Percentiles rank a stretch among this genome's conserved stretches.
These are phyloP conservation scores for Hystrix brachyura DNA, from an alignment of 2,113 vertebrate genomes.

Conservation along the genomic window DNA sequence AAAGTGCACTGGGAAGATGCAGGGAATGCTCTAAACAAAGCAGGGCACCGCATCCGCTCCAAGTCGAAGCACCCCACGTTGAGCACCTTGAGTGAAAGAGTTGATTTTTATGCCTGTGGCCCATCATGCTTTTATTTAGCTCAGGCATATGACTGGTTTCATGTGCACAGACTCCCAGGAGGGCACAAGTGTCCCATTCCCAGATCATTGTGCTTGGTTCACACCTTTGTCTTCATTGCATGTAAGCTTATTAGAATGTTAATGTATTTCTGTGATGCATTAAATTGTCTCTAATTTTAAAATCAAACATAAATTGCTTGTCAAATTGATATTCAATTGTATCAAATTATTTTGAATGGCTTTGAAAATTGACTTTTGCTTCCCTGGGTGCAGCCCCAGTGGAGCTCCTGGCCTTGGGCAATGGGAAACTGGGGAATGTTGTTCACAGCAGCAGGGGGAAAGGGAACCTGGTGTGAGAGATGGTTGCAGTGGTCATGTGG, in stretches of 20 bases:
- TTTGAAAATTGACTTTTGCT: not conserved
- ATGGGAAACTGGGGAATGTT: not conserved
- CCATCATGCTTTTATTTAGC: not conserved
- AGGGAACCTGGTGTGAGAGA: not conserved
- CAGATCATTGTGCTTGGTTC: fast-evolving
- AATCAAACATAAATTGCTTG: not conserved
- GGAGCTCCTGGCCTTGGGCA: not conserved
- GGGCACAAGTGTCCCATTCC: fast-evolving
- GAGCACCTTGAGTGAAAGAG: fast-evolving
- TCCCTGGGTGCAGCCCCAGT: not conserved
- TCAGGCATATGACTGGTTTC: not conserved
- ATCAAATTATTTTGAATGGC: not conserved
- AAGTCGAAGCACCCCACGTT: fast-evolving
- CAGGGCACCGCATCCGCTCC: not conserved
- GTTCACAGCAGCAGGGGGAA: not conserved
- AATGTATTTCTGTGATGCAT: too few species aligned
- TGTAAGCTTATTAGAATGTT: not conserved
- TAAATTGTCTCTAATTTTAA: not conserved
- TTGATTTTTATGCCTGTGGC: not conserved
- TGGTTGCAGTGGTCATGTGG: fast-evolving
- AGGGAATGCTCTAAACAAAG: not conserved
- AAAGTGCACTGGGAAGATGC: fast-evolving
- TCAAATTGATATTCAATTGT: not conserved
- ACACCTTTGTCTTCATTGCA: not conserved
- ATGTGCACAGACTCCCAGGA: not conserved